phyloP scores from a whole-genome alignment of 2,888 invertebrate genomes.

The Coenonympha arcania region DNA sequence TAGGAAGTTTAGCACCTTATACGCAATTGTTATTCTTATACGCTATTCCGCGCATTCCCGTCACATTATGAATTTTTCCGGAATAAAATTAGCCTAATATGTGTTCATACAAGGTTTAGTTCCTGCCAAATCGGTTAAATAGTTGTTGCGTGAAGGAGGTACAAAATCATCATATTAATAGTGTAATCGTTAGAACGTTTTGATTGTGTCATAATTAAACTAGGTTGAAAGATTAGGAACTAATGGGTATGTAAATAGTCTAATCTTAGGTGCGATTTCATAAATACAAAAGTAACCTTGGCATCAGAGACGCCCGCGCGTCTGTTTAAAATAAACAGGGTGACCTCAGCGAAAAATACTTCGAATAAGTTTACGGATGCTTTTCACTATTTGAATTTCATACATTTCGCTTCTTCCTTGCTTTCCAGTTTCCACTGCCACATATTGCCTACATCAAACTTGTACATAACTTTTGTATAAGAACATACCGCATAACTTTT shows the following conservation, averaged over 20 bases:
- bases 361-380: slow-evolving; percentile 12
- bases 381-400: slow-evolving; percentile 7
- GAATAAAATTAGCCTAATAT: too few species aligned
- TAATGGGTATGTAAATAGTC: background rate
- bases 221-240: background rate
- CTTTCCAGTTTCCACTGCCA: background rate
- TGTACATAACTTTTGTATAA: background rate
- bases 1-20: too few species aligned
- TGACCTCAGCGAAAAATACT: slow-evolving; percentile 17
- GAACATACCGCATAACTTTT: too few species aligned
- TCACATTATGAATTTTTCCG: too few species aligned
- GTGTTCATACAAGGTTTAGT: too few species aligned
- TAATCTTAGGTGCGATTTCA: slow-evolving; percentile 21
- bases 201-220: background rate
- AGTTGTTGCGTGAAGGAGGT: too few species aligned
- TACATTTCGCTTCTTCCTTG: background rate
- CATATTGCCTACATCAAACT: background rate
- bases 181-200: background rate
- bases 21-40: too few species aligned
- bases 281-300: slow-evolving; percentile 30
- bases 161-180: background rate
- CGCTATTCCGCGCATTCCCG: too few species aligned
- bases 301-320: slow-evolving; percentile 27
- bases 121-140: too few species aligned
- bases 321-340: slow-evolving; percentile 27